Percentiles rank a stretch among this genome's conserved stretches.
Evolutionary conservation across 1,140 invertebrate genomes (phyloP).

Genomic region (Lordiphosa collinella): DNA sequence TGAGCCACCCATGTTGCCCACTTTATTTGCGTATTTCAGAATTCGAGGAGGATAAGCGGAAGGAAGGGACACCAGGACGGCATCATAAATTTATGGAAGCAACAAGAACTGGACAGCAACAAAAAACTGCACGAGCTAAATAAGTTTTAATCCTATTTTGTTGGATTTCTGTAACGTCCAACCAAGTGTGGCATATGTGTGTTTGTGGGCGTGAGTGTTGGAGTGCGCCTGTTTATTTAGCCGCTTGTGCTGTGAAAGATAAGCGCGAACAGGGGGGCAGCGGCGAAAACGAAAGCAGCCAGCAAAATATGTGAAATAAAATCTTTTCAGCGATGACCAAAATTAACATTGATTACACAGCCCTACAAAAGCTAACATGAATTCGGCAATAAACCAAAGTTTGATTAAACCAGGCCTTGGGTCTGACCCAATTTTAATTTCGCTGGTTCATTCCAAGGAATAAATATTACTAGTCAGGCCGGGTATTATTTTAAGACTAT

Average conservation of each 20-base stretch:
- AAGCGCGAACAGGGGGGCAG: conserved; percentile 36
- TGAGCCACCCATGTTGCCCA: conserved; percentile 26
- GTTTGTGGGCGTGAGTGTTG: not conserved
- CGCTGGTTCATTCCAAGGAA: too few species aligned
- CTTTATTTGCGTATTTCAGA: conserved; percentile 64
- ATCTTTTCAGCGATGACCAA: conserved; percentile 14
- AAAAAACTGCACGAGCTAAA: conserved; percentile 47
- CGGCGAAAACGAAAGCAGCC: conserved; percentile 6
- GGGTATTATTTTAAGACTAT: too few species aligned
- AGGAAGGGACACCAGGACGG: conserved; percentile 18
- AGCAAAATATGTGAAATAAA: conserved; percentile 10
- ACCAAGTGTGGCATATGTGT: conserved; percentile 23
- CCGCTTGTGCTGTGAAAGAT: conserved; percentile 36
- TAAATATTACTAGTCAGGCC: too few species aligned
- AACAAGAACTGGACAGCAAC: conserved; percentile 12
- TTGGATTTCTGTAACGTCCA: conserved; percentile 52
- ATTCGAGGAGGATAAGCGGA: conserved; percentile 15
- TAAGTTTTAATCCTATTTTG: conserved; percentile 72
- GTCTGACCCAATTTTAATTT: too few species aligned
- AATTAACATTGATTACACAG: conserved; percentile 37
- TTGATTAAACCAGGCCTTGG: too few species aligned
- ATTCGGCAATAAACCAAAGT: not conserved
- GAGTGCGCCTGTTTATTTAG: conserved; percentile 39
- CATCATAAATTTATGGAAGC: conserved; percentile 56
- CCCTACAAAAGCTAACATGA: conserved; percentile 12